Evolutionary conservation across 2,797 vertebrate genomes (phyloP).

Genomic region (Antennarius maculatus): DNA sequence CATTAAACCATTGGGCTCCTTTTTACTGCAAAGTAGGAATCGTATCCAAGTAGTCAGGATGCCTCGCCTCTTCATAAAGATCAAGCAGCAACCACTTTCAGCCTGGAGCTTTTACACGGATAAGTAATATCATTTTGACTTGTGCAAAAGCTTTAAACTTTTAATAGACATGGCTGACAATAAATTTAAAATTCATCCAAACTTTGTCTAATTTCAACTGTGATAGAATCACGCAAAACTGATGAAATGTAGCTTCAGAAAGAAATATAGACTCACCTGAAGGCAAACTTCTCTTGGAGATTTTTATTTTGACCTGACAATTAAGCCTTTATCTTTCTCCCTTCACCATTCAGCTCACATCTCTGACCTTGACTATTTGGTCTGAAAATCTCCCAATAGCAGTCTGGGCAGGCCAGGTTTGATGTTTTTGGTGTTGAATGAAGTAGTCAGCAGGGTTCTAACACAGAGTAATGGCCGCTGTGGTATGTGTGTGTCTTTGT

Average conservation of each 20-base stretch:
- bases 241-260: slow-evolving; percentile 46
- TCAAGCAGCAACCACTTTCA: slow-evolving; percentile 27
- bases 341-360: slow-evolving; percentile 74
- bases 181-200: slow-evolving; percentile 60
- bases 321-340: slow-evolving; percentile 65
- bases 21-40: slow-evolving; percentile 35
- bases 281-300: slow-evolving; percentile 49
- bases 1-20: slow-evolving; percentile 19
- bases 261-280: slow-evolving; percentile 46
- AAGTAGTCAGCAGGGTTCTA: slow-evolving; percentile 68
- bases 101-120: slow-evolving; percentile 53
- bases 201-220: slow-evolving; percentile 43
- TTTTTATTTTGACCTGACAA: slow-evolving; percentile 61
- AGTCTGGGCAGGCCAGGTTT: slow-evolving; percentile 49
- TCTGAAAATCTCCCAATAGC: slow-evolving; percentile 52
- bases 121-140: slow-evolving; percentile 55
- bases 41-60: slow-evolving; percentile 43
- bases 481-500: slow-evolving; percentile 33
- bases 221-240: slow-evolving; percentile 32
- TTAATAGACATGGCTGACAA: slow-evolving; percentile 60
- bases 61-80: slow-evolving; percentile 45
- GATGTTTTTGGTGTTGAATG: slow-evolving; percentile 62
- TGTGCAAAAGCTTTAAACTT: slow-evolving; percentile 51
- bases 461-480: slow-evolving; percentile 48
- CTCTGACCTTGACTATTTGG: slow-evolving; percentile 65